These are phyloP conservation scores for Dendrolimus kikuchii DNA, from an alignment of 1,140 invertebrate genomes.

Conservation along the genomic window DNA sequence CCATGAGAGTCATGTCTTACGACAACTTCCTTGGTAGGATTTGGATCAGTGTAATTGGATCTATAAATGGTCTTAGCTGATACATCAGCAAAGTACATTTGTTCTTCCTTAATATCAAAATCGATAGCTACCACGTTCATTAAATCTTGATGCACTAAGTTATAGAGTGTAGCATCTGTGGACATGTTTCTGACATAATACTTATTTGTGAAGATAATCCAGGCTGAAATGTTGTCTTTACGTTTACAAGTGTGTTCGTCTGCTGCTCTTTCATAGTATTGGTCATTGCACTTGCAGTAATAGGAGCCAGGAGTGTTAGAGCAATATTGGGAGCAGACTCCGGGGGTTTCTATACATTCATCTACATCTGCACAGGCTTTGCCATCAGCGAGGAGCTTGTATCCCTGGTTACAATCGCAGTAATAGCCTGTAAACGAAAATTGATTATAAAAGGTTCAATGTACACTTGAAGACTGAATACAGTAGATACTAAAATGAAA, in stretches of 20 bases:
- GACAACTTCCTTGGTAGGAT: constrained; percentile 82
- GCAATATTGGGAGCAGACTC: constrained; percentile 95
- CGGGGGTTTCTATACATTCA: constrained; percentile 92
- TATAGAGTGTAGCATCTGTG: constrained; percentile 88
- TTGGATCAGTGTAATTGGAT: constrained; percentile 72
- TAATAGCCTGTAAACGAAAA: constrained; percentile 76
- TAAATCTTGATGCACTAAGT: constrained; percentile 93
- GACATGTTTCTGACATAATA: constrained; percentile 98
- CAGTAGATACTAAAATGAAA: no score
- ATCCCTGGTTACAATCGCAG: constrained; percentile 96
- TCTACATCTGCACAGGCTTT: constrained; percentile 95
- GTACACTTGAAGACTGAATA: no score
- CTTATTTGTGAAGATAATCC: constrained; percentile 97
- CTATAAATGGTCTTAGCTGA: constrained; percentile 93
- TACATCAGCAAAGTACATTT: constrained; percentile 96
- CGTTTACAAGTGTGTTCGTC: constrained; percentile 94
- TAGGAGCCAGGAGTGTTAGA: constrained; percentile 96
- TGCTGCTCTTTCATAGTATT: constrained; percentile 89
- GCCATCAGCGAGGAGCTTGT: constrained; percentile 86
- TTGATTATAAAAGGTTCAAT: no score
- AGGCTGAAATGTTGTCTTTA: constrained; percentile 86
- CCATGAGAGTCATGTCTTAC: constrained; percentile 95
- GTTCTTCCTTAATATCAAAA: constrained; percentile 88
- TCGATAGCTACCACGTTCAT: constrained; percentile 97
- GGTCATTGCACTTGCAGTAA: constrained; percentile 96